Evolutionary conservation across 2,888 invertebrate genomes (phyloP).

Genomic region (Synanthedon myopaeformis): DNA sequence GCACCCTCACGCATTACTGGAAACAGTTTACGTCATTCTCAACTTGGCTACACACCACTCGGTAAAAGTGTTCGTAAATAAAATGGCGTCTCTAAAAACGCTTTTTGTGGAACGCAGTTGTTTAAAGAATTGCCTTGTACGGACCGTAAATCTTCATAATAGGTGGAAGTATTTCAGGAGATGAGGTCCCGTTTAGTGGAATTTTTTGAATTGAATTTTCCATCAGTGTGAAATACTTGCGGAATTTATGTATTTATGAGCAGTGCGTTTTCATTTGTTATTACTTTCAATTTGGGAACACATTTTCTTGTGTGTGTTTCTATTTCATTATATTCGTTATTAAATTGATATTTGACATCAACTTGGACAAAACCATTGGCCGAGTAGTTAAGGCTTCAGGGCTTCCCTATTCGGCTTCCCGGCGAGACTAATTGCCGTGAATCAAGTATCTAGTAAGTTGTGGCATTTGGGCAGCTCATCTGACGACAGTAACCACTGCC

Average conservation of each 20-base stretch:
- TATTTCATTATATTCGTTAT: no score
- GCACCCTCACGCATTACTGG: constrained; percentile 1
- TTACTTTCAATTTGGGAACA: no score
- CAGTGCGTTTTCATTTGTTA: background rate
- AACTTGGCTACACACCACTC: constrained; percentile 30
- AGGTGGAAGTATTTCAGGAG: constrained; percentile 14
- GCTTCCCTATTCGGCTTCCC: no score
- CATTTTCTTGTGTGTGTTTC: no score
- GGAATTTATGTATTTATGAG: background rate
- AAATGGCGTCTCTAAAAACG: constrained; percentile 27
- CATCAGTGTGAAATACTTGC: background rate
- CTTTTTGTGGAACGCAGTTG: constrained; percentile 27
- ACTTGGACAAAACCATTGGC: no score
- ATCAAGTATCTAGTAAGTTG: no score
- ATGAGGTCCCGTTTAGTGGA: background rate
- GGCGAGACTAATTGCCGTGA: no score
- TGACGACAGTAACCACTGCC: no score
- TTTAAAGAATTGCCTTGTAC: constrained; percentile 33
- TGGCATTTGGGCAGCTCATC: no score
- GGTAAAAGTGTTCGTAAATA: constrained; percentile 31
- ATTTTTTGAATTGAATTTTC: background rate
- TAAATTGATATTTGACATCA: no score
- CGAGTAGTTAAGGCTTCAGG: no score
- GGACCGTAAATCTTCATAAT: constrained; percentile 38
- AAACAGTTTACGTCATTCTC: constrained; percentile 27